These are phyloP conservation scores for Tinamus guttatus DNA, from an alignment of 2,113 vertebrate genomes.

Conservation along the genomic window DNA sequence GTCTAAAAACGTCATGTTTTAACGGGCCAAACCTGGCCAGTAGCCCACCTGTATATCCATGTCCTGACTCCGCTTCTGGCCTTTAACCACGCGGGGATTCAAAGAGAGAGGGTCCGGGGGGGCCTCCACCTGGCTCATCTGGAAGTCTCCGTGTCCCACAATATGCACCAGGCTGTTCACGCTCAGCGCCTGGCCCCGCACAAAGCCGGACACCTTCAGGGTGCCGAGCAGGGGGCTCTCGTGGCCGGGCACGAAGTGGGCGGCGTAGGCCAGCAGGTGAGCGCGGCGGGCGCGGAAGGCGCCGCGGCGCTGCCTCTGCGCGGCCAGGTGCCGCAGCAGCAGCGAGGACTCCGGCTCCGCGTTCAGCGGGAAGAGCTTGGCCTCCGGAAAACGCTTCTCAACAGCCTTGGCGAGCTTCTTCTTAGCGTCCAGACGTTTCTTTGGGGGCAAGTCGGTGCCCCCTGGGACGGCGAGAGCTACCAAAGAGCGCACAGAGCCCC, in stretches of 20 bases:
- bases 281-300: slow-evolving; percentile 88
- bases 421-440: slow-evolving; percentile 87
- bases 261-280: slow-evolving; percentile 85
- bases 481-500: background rate
- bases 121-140: slow-evolving; percentile 91
- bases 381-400: slow-evolving; percentile 88
- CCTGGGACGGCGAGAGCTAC: slow-evolving; percentile 89
- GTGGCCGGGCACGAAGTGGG: slow-evolving; percentile 80
- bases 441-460: slow-evolving; percentile 80
- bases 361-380: slow-evolving; percentile 86
- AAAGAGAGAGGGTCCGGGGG: slow-evolving; percentile 88
- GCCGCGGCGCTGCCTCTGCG: slow-evolving; percentile 89
- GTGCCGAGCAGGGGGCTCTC: slow-evolving; percentile 82
- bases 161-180: slow-evolving; percentile 93
- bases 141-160: slow-evolving; percentile 93
- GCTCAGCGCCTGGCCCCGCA: slow-evolving; percentile 84
- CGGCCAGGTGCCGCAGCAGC: slow-evolving; percentile 87
- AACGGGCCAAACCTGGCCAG: background rate
- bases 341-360: slow-evolving; percentile 86
- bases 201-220: slow-evolving; percentile 91
- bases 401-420: slow-evolving; percentile 84
- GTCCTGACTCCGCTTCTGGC: slow-evolving; percentile 74
- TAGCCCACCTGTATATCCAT: slow-evolving; percentile 81
- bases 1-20: fast-evolving
- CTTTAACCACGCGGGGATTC: slow-evolving; percentile 71